phyloP scores from a whole-genome alignment of 2,113 vertebrate species.

The Chroicocephalus ridibundus region DNA sequence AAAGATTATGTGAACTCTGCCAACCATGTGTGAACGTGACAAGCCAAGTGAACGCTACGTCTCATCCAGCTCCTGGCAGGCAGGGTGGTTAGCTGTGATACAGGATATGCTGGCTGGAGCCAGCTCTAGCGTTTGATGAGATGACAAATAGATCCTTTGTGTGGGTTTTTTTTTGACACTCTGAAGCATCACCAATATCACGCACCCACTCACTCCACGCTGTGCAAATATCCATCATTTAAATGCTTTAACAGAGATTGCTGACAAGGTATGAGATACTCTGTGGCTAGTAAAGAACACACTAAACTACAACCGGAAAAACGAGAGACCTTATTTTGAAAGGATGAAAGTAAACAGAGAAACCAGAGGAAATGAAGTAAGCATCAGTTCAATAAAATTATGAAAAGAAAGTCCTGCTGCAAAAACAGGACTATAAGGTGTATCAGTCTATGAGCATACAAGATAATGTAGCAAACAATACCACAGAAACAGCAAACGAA shows the following conservation, averaged over 20 bases:
- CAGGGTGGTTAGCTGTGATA: background rate
- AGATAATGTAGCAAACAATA: slow-evolving; percentile 42
- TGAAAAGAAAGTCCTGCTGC: slow-evolving; percentile 21
- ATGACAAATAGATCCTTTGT: background rate
- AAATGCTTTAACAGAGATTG: slow-evolving; percentile 37
- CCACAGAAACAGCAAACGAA: slow-evolving; percentile 57
- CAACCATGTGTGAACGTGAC: background rate
- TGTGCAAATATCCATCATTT: slow-evolving; percentile 50
- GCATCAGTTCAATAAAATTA: slow-evolving; percentile 30
- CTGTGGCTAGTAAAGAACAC: background rate
- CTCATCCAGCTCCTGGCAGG: background rate
- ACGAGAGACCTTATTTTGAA: slow-evolving; percentile 10
- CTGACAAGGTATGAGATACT: slow-evolving; percentile 34
- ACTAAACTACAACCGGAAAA: background rate
- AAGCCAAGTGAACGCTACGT: background rate
- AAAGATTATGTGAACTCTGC: background rate
- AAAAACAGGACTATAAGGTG: background rate
- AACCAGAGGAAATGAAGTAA: slow-evolving; percentile 50
- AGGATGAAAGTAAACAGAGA: slow-evolving; percentile 55
- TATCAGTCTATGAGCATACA: slow-evolving; percentile 31
- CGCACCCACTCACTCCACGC: slow-evolving; percentile 19
- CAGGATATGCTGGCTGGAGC: background rate
- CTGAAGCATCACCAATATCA: slow-evolving; percentile 4
- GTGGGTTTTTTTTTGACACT: background rate
- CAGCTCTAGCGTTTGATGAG: slow-evolving; percentile 14